Percentiles rank a stretch among this genome's conserved stretches.
phyloP scores from a whole-genome alignment of 2,888 invertebrate genomes.

The Pandemis heparana region DNA sequence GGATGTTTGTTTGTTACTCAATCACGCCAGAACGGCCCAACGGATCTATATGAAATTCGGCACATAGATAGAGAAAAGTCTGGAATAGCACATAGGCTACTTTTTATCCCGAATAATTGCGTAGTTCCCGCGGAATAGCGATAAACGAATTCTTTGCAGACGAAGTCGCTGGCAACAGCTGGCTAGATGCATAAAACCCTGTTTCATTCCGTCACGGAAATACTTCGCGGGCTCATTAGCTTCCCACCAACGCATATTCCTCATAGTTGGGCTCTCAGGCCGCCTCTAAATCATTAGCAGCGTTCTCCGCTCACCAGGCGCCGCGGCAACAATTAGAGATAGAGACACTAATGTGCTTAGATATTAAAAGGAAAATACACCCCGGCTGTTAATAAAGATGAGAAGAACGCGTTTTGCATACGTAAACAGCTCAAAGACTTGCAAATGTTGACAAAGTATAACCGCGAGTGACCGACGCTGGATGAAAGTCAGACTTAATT shows the following conservation, averaged over 20 bases:
- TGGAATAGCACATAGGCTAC: too few relatives aligned
- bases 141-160: too few relatives aligned
- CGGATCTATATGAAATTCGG: too few relatives aligned
- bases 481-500: conserved; percentile 63
- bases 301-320: conserved; percentile 61
- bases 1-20: too few relatives aligned
- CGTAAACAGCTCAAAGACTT: conserved; percentile 63
- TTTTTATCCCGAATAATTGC: too few relatives aligned
- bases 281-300: conserved; percentile 46
- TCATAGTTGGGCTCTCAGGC: neutral
- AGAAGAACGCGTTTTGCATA: conserved; percentile 68
- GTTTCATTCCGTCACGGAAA: neutral
- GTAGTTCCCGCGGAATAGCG: too few relatives aligned
- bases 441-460: conserved; percentile 65
- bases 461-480: conserved; percentile 52
- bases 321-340: conserved; percentile 65
- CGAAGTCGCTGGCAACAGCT: too few relatives aligned
- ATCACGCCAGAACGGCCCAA: too few relatives aligned
- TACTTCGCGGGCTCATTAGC: conserved; percentile 19
- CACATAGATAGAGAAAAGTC: too few relatives aligned
- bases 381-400: conserved; percentile 70
- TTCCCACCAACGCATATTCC: conserved; percentile 12
- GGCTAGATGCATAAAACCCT: too few relatives aligned
- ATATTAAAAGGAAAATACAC: conserved; percentile 58
- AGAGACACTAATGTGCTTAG: conserved; percentile 53